These are phyloP conservation scores for Clarias macrocephalus DNA, from an alignment of 2,113 vertebrate genomes.

Conservation along the genomic window DNA sequence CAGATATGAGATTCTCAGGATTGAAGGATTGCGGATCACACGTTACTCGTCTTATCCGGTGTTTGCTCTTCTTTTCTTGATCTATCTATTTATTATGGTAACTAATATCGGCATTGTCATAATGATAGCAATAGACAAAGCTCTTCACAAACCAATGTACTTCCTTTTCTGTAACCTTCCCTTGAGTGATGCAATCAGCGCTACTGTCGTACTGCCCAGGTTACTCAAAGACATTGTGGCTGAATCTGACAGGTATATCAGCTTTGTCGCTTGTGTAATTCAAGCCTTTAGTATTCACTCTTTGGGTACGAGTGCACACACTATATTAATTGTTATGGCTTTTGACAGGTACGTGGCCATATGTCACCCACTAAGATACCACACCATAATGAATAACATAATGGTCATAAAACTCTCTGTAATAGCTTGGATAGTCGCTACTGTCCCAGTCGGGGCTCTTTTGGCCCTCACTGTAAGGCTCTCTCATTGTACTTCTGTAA, in stretches of 20 bases:
- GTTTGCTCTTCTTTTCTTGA: conserved; percentile 57
- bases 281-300: conserved; percentile 66
- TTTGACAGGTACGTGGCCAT: conserved; percentile 70
- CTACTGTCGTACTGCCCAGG: too few relatives aligned
- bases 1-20: conserved; percentile 50
- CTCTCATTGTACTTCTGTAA: too few relatives aligned
- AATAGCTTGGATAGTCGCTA: too few relatives aligned
- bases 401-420: too few relatives aligned
- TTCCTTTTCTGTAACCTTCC: conserved; percentile 60
- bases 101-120: conserved; percentile 53
- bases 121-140: conserved; percentile 49
- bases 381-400: conserved; percentile 51
- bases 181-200: too few relatives aligned
- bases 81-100: conserved; percentile 57
- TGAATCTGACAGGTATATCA: too few relatives aligned
- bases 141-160: conserved; percentile 65
- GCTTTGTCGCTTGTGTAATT: conserved; percentile 49
- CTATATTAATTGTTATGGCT: conserved; percentile 69
- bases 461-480: too few relatives aligned
- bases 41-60: conserved; percentile 47
- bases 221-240: too few relatives aligned
- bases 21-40: conserved; percentile 63
- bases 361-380: conserved; percentile 61
- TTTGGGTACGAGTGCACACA: conserved; percentile 15
- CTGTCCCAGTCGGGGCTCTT: too few relatives aligned